phyloP scores from a whole-genome alignment of 2,888 invertebrate species.

The Eristalinus sepulchralis region DNA sequence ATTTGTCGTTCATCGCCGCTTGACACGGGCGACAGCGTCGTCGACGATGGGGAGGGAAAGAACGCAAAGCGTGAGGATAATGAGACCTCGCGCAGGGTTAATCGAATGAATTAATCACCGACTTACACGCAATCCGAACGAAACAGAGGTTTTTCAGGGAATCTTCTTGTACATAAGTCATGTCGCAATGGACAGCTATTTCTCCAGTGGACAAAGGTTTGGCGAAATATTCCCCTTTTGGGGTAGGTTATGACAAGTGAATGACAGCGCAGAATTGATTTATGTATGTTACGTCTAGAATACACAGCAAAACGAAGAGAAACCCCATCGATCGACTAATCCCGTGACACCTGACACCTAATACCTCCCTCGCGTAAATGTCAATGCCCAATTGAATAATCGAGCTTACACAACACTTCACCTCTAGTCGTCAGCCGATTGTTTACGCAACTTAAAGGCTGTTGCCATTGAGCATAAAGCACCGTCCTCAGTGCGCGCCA shows the following conservation, averaged over 20 bases:
- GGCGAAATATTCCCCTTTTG: neutral
- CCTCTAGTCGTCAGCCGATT: conserved; percentile 22
- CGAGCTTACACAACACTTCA: conserved; percentile 46
- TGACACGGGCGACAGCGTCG: neutral
- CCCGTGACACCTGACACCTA: no score
- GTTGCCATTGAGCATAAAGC: conserved; percentile 1
- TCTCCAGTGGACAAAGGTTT: neutral
- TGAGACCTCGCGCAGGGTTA: conserved; percentile 28
- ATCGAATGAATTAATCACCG: conserved; percentile 57
- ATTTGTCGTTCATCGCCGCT: conserved; percentile 39
- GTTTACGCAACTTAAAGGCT: conserved; percentile 28
- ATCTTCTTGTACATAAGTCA: conserved; percentile 24
- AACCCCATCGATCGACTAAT: neutral
- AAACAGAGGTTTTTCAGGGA: conserved; percentile 12
- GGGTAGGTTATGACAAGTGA: conserved; percentile 26
- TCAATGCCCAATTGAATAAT: conserved; percentile 16
- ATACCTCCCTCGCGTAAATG: neutral
- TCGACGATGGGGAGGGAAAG: neutral
- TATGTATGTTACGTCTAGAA: no score
- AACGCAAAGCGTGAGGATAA: neutral
- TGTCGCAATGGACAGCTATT: conserved; percentile 13
- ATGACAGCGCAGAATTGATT: conserved; percentile 22
- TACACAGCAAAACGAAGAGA: neutral
- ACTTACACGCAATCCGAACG: conserved; percentile 54
- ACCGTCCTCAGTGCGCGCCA: conserved; percentile 10